phyloP scores from a whole-genome alignment of 1,140 invertebrate species.

The Drosophila santomea region DNA sequence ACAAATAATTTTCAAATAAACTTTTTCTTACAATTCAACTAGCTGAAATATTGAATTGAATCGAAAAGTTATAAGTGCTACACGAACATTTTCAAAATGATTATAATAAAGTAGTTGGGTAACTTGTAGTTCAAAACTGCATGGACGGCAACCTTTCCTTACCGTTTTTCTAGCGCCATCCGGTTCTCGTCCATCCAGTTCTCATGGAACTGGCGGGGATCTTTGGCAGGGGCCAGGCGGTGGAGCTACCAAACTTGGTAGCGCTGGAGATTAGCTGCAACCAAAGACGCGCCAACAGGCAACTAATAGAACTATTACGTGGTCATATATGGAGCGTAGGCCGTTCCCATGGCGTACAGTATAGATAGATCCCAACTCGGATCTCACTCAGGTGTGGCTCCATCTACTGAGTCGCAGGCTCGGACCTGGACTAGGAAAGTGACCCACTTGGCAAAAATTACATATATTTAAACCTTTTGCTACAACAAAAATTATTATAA shows the following conservation, averaged over 20 bases:
- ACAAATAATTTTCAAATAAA: too few species aligned
- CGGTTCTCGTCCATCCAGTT: constrained; percentile 70
- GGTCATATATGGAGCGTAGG: constrained; percentile 57
- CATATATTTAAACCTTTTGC: background rate
- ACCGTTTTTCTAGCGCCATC: constrained; percentile 47
- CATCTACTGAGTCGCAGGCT: constrained; percentile 18
- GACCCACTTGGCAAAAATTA: background rate
- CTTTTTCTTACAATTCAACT: too few species aligned
- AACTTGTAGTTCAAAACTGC: background rate
- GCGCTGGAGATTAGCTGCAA: constrained; percentile 72
- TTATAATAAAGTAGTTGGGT: background rate
- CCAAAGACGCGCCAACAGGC: constrained; percentile 72
- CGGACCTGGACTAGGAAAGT: background rate
- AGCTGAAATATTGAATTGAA: too few species aligned
- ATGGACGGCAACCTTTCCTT: constrained; percentile 1
- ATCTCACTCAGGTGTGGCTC: constrained; percentile 30
- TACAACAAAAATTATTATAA: too few species aligned
- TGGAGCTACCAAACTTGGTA: constrained; percentile 67
- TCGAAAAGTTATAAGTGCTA: too few species aligned
- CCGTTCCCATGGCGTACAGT: constrained; percentile 60
- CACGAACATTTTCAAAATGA: background rate
- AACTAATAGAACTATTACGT: constrained; percentile 80
- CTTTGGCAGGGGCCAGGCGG: constrained; percentile 3
- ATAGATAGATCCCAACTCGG: constrained; percentile 13
- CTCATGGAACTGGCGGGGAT: constrained; percentile 50